A percentile compares a stretch with the other conserved stretches of the same genome.
phyloP scores from a whole-genome alignment of 2,888 invertebrate species.

The Vesta saturnalis region DNA sequence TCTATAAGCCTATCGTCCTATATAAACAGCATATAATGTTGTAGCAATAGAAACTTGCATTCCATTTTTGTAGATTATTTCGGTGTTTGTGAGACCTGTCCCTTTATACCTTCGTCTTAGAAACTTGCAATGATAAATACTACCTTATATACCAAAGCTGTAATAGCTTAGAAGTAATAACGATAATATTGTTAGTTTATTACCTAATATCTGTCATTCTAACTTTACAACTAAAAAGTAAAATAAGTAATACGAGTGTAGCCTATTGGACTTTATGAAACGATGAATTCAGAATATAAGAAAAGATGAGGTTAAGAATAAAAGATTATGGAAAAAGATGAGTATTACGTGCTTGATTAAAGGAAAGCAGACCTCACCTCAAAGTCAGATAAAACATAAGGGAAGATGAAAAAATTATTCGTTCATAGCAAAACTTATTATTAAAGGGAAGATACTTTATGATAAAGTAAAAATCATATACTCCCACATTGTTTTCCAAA shows the following conservation, averaged over 20 bases:
- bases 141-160: not conserved
- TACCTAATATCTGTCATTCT: not conserved
- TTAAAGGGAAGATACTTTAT: no score
- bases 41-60: no score
- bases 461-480: not conserved
- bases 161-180: not conserved
- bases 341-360: conserved; percentile 12
- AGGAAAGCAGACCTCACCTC: not conserved
- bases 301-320: conserved; percentile 8
- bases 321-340: conserved; percentile 9
- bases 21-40: no score
- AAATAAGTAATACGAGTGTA: conserved; percentile 2
- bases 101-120: no score
- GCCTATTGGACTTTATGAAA: conserved; percentile 11
- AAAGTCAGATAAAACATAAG: not conserved
- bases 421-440: no score
- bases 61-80: no score
- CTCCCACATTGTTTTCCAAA: no score
- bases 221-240: not conserved
- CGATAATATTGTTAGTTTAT: not conserved
- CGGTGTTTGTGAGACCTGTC: no score
- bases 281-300: conserved; percentile 7
- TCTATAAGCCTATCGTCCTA: no score
- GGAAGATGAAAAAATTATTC: no score
- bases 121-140: not conserved